Conservation (phyloP, 2,888 invertebrate genomes). For the Thymelicus lineola region DNA sequence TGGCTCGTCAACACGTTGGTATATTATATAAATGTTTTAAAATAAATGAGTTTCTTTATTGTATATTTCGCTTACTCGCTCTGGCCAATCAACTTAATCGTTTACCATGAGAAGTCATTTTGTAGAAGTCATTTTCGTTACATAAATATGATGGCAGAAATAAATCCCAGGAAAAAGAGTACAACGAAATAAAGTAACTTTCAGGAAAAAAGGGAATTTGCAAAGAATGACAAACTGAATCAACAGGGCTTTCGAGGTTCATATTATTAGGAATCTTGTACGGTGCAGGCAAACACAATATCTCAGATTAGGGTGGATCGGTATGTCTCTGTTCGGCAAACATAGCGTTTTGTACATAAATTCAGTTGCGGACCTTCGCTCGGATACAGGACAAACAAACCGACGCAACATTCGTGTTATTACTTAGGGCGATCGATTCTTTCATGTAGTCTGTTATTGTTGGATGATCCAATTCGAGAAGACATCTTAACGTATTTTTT, state of each 20-base stretch:
- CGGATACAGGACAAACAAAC: conserved; percentile 53
- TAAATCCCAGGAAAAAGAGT: too few relatives aligned
- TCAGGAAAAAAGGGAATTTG: not conserved
- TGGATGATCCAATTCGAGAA: conserved; percentile 19
- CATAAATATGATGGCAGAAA: too few relatives aligned
- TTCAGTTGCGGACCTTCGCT: conserved; percentile 49
- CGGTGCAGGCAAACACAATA: conserved; percentile 58
- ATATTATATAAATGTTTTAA: too few relatives aligned
- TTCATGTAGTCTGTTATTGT: conserved; percentile 31
- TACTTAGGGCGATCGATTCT: conserved; percentile 46
- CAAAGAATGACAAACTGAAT: conserved; percentile 36
- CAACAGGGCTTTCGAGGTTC: conserved; percentile 42
- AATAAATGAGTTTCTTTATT: too few relatives aligned
- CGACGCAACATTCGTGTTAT: conserved; percentile 45
- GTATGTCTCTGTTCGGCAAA: conserved; percentile 51
- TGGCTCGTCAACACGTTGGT: not conserved
- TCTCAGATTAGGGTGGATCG: conserved; percentile 57
- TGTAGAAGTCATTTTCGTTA: too few relatives aligned
- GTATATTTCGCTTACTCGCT: too few relatives aligned
- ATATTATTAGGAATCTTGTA: conserved; percentile 49
- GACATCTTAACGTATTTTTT: conserved; percentile 18
- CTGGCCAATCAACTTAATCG: too few relatives aligned
- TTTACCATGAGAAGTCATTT: too few relatives aligned
- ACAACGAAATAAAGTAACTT: too few relatives aligned
- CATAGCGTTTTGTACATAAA: conserved; percentile 54